phyloP scores from a whole-genome alignment of 2,888 invertebrate genomes.

The Hypolimnas misippus region DNA sequence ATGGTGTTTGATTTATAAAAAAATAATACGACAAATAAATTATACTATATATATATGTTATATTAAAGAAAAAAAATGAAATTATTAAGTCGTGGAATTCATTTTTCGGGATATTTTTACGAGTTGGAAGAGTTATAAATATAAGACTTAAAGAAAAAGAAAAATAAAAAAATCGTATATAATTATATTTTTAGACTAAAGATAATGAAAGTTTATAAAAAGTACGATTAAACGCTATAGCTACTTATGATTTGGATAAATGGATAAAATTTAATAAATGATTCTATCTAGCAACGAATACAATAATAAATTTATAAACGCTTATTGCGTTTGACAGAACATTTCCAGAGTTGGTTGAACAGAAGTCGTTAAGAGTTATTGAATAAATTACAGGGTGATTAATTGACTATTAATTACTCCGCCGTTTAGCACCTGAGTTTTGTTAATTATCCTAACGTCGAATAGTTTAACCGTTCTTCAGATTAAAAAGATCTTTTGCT shows the following conservation, averaged over 20 bases:
- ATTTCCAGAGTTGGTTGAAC: constrained; percentile 55
- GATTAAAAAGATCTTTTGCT: background rate
- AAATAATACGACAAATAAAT: background rate
- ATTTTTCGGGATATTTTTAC: too few species aligned
- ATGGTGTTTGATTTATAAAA: background rate
- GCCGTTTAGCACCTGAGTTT: constrained; percentile 70
- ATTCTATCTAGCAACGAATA: background rate
- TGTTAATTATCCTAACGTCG: constrained; percentile 20
- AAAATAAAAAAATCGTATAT: too few species aligned
- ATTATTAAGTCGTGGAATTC: too few species aligned
- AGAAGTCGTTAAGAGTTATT: constrained; percentile 71
- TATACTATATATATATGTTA: background rate
- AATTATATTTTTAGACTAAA: too few species aligned
- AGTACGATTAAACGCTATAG: too few species aligned
- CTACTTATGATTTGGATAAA: background rate
- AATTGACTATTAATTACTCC: constrained; percentile 79
- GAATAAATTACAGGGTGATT: constrained; percentile 77
- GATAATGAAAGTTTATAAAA: too few species aligned
- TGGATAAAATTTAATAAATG: background rate
- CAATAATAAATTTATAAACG: constrained; percentile 13
- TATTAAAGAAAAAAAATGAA: too few species aligned
- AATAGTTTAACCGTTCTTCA: constrained; percentile 10
- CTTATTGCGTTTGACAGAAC: constrained; percentile 48
- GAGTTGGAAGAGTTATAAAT: too few species aligned
- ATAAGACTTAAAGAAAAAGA: too few species aligned